Conservation (phyloP, 1,140 invertebrate genomes). For the Orius insidiosus region DNA sequence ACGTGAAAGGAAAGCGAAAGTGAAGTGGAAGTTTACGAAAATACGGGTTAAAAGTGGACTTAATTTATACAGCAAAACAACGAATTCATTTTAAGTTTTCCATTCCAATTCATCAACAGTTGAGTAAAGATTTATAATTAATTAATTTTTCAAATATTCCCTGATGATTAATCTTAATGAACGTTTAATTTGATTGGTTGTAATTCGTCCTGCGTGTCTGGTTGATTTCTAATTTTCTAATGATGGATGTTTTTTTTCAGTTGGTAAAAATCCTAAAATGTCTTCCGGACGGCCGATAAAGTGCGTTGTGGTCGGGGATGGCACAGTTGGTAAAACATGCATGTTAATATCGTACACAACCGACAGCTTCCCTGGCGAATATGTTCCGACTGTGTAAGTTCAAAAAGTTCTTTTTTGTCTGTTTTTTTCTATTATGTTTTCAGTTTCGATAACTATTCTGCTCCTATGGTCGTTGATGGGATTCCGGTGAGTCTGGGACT, state of each 20-base stretch:
- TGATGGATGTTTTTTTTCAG: neutral
- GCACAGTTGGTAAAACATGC: constrained; percentile 95
- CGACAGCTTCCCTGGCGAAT: constrained; percentile 96
- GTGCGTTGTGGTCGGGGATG: constrained; percentile 88
- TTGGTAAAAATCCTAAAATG: constrained; percentile 14
- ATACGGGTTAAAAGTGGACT: too few relatives aligned
- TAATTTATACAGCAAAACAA: too few relatives aligned
- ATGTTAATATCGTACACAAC: constrained; percentile 98
- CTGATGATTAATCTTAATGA: too few relatives aligned
- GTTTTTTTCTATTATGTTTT: constrained; percentile 16
- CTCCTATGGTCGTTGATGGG: constrained; percentile 93
- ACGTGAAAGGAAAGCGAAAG: too few relatives aligned
- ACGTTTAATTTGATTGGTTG: too few relatives aligned
- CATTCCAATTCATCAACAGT: too few relatives aligned
- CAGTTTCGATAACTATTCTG: constrained; percentile 95
- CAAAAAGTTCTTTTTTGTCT: neutral
- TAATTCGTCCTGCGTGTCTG: neutral
- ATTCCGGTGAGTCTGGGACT: constrained; percentile 87
- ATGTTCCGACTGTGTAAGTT: constrained; percentile 66
- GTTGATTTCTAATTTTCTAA: neutral
- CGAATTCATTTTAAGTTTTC: too few relatives aligned
- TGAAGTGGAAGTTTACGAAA: too few relatives aligned
- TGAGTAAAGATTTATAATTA: too few relatives aligned
- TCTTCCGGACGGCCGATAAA: constrained; percentile 51
- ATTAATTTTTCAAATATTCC: too few relatives aligned